phyloP scores from a whole-genome alignment of 2,888 invertebrate genomes.

The Brenthis hecate region DNA sequence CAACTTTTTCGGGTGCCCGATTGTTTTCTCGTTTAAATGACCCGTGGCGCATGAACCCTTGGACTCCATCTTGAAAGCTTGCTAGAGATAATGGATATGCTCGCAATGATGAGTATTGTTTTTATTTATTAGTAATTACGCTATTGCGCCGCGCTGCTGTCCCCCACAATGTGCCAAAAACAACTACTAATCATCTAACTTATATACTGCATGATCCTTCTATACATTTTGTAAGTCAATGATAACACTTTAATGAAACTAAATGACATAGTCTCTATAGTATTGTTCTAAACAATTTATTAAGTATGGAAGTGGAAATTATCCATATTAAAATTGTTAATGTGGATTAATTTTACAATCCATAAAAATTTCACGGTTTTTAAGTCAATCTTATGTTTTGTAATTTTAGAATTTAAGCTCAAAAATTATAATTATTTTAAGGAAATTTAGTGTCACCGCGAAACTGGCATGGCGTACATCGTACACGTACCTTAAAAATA shows the following conservation, averaged over 20 bases:
- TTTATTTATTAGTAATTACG: constrained; percentile 63
- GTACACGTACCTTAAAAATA: background rate
- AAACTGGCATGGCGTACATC: background rate
- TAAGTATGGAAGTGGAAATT: too few species aligned
- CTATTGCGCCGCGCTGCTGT: constrained; percentile 26
- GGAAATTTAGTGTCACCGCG: background rate
- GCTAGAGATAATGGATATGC: constrained; percentile 74
- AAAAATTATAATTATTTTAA: too few species aligned
- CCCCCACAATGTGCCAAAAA: constrained; percentile 30
- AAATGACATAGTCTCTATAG: too few species aligned
- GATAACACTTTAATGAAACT: background rate
- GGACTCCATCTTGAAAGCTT: constrained; percentile 71
- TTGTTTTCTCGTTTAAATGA: constrained; percentile 83
- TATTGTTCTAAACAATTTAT: too few species aligned
- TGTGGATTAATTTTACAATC: too few species aligned
- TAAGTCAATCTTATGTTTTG: too few species aligned
- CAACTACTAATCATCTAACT: background rate
- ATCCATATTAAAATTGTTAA: too few species aligned
- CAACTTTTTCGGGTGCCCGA: constrained; percentile 83
- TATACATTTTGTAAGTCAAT: background rate
- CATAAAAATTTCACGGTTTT: too few species aligned
- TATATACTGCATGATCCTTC: background rate
- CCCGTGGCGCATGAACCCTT: constrained; percentile 70
- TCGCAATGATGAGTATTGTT: constrained; percentile 82
- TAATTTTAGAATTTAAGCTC: too few species aligned